Base-by-base conservation (phyloP, 2,797 vertebrate genomes). In the Mico argentatus region DNA sequence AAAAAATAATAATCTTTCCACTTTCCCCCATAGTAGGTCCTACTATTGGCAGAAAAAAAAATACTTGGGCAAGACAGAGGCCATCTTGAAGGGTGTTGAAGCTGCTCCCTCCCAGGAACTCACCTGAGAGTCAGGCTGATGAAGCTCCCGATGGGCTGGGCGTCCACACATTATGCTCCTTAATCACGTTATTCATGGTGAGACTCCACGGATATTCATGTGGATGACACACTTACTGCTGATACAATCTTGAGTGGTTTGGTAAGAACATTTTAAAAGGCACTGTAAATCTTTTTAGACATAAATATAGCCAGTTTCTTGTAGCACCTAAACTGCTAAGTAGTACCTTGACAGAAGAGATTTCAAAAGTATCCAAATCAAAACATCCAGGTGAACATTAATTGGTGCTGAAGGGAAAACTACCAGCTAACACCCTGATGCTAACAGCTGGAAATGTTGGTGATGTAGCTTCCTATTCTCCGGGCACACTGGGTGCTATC, bases 231-330 rank as follows among this genome's bases (percentile, higher is more conserved):
- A 41, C 33, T 59, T 82, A 55, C 20, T n/a, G 44, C 93, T 89
- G 91, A 97, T 88, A 94, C 6, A 14, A 67, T 96, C 95, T 92
- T 46, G 7, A 96, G 46, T 41, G 90, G 86, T 82, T 82, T 19
- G 39, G 57, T 96, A 76, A 57, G 84, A 96, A 61, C 3, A 0
- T 57, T 84, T 96, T 84, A 85, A 96, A 94, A 82, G 77, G 46
- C 30, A 73, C 48, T 3, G 39, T 57, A 92, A 88, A 93, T 73
- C 50, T 85, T 95, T 95, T 86, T 39, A 91, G 73, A 86, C 61
- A 84, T 61, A 92, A 94, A 76, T 79, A 41, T 3, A 95, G 75
- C 30, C 50, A 76, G 39, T 76, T 39, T 80, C 88, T 92, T 73
- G 24, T 1, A 67, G 79, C 33, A 26, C 52, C 72, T 84, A 50